Evolutionary conservation across 2,113 vertebrate species (phyloP).

Genomic region (Fregata magnificens): DNA sequence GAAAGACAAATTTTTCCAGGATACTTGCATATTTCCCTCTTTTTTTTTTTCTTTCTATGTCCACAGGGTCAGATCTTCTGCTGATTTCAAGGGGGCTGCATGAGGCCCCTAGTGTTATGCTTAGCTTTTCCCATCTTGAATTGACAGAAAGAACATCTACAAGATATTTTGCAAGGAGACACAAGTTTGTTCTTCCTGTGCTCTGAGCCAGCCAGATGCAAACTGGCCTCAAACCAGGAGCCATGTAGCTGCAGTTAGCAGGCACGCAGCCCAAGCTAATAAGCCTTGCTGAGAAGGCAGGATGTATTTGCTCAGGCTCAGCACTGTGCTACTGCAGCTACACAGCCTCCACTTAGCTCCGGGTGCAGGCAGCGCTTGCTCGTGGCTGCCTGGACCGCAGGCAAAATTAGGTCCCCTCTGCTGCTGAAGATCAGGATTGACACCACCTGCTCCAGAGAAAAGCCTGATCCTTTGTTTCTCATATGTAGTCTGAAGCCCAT

Average conservation of each 20-base stretch:
- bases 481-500: accelerated
- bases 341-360: too few species aligned
- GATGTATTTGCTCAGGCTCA: neutral
- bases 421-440: neutral
- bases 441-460: neutral
- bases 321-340: neutral
- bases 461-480: neutral
- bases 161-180: neutral
- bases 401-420: neutral
- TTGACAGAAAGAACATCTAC: neutral
- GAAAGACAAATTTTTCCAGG: neutral
- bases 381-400: accelerated
- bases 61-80: neutral
- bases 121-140: neutral
- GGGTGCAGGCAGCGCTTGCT: neutral
- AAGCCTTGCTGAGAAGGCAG: neutral
- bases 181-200: neutral
- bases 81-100: neutral
- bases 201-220: neutral
- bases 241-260: neutral
- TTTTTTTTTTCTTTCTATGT: neutral
- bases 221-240: neutral
- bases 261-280: neutral
- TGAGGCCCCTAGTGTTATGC: accelerated
- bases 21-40: neutral